Evolutionary conservation across 2,888 invertebrate species (phyloP), one percentile per base, ranked within the genome.

Genomic region (Lacanobia oleracea): DNA sequence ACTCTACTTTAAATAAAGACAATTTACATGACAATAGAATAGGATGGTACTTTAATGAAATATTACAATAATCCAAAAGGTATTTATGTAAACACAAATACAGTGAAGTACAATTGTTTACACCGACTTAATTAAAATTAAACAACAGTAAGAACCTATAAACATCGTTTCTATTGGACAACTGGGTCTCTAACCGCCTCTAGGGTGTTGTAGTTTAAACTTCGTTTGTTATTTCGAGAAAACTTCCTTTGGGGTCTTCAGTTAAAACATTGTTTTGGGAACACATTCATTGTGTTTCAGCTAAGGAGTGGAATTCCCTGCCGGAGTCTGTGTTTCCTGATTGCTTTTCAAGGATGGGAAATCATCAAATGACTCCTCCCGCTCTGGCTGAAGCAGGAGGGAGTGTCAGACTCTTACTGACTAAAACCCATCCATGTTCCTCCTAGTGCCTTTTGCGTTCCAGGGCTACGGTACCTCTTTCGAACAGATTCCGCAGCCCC

Each of bases 21-120:
- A 50, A 74, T 76, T 77, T 54, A 72, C 63, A 77, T 77, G 48
- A 75, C 62, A 70, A 75, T 75, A 14, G 43, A 56, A 50, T 51
- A 21, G 27, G 37, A 37, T 56, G 14, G n/a, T 45, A 50, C 1
- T 2, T 12, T 59, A 53, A 57, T 76, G 37, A 53, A 75, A 75
- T 45, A 70, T 27, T 57, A 12, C 8, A 48, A 37, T 68, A 62
- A 12, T 10, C 10, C n/a, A 48, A 21, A 23, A 53, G 21, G 27
- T 43, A 43, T 67, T 27, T 53, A 12, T 33, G 1, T 33, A n/a
- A 33, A 33, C 21, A 14, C 14, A 14, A 43, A 43, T 43, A 43
- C 14, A 43, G 43, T 12, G n/a, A n/a, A n/a, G 43, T 48, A 65
- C 56, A 23, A 43, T 72, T 51, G 23, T 61, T 75, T 57, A 56